Conservation (phyloP, 1,140 invertebrate genomes). For the Magallana ariakensis region DNA sequence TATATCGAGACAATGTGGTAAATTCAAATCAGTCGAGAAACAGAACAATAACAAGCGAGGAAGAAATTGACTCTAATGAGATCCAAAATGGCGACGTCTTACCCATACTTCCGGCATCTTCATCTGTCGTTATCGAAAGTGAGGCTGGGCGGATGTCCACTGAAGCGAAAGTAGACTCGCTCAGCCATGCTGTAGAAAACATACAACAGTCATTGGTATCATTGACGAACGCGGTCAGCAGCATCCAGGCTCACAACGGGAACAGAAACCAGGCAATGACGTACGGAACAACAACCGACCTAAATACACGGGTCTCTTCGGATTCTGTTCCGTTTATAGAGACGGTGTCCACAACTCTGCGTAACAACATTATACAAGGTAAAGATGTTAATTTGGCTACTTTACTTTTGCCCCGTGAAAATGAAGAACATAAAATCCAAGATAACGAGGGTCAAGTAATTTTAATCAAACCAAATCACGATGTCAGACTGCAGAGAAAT, state of each 20-base stretch:
- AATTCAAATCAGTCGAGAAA: not conserved
- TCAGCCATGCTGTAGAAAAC: too few species aligned
- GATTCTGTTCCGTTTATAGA: not conserved
- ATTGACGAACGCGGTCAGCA: too few species aligned
- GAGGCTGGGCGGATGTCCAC: too few species aligned
- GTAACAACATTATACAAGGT: not conserved
- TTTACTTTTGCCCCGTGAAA: not conserved
- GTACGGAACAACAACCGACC: too few species aligned
- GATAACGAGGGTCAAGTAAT: not conserved
- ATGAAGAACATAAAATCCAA: not conserved
- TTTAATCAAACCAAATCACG: not conserved
- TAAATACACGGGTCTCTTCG: not conserved
- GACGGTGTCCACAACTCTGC: not conserved
- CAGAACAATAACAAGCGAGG: not conserved
- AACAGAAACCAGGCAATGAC: too few species aligned
- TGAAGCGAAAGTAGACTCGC: too few species aligned
- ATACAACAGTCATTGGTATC: too few species aligned
- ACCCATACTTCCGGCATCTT: too few species aligned
- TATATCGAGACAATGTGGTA: not conserved
- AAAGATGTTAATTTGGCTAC: not conserved
- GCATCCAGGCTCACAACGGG: too few species aligned
- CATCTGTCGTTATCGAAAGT: too few species aligned
- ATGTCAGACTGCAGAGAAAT: conserved; percentile 16
- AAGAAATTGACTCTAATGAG: too few species aligned
- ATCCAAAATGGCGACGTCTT: too few species aligned